Conservation (phyloP, 2,888 invertebrate genomes). For the Calephelis perditalis region DNA sequence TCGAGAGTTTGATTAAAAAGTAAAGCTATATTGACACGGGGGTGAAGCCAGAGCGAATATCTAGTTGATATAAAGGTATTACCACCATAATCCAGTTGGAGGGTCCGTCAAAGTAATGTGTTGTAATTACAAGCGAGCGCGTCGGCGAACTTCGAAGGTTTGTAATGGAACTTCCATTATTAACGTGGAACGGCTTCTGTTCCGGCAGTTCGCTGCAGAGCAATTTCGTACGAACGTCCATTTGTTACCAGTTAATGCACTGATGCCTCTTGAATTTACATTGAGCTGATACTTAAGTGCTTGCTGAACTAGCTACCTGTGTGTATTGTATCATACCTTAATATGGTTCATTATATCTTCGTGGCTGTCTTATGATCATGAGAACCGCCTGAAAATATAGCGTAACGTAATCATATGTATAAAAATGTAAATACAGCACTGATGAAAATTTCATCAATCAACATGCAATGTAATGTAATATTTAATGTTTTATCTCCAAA, state of each 20-base stretch:
- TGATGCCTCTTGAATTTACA: slow-evolving; percentile 22
- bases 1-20: no score
- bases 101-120: slow-evolving; percentile 21
- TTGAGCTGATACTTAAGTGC: not conserved
- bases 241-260: slow-evolving; percentile 25
- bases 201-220: slow-evolving; percentile 27
- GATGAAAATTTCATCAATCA: no score
- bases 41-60: no score
- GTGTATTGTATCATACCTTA: not conserved
- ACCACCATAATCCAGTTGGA: slow-evolving; percentile 16
- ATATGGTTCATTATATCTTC: not conserved
- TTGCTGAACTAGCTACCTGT: not conserved
- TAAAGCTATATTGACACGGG: no score
- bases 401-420: no score
- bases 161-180: slow-evolving; percentile 34
- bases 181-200: slow-evolving; percentile 32
- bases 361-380: no score
- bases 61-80: not conserved
- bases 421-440: no score
- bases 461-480: no score
- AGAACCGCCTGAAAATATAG: no score
- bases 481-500: no score
- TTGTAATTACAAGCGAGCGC: slow-evolving; percentile 28
- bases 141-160: slow-evolving; percentile 27
- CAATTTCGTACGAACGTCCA: slow-evolving; percentile 27